These are phyloP conservation scores for Morus bassanus DNA, from an alignment of 2,797 vertebrate genomes.

Conservation along the genomic window DNA sequence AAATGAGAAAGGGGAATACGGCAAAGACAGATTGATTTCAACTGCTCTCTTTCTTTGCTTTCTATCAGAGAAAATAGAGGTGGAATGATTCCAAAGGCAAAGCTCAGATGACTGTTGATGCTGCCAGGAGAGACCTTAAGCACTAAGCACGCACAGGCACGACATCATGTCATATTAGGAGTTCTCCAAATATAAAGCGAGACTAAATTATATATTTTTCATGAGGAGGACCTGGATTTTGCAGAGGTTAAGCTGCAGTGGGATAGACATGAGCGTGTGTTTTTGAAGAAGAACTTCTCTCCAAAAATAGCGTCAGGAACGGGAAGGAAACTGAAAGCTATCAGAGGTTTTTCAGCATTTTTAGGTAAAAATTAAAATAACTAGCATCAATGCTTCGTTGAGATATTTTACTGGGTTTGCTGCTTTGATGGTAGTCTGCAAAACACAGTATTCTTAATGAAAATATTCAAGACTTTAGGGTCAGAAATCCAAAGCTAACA, in stretches of 20 bases:
- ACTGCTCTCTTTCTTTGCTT: background rate
- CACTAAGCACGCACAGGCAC: background rate
- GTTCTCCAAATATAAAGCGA: background rate
- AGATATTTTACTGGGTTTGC: background rate
- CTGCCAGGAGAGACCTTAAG: background rate
- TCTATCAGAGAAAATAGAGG: background rate
- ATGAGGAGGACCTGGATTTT: background rate
- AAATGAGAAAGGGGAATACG: background rate
- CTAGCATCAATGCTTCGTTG: fast-evolving
- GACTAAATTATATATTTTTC: fast-evolving
- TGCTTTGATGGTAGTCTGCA: background rate
- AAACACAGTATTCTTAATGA: background rate
- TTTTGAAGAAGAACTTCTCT: background rate
- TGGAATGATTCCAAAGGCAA: background rate
- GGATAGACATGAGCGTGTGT: fast-evolving
- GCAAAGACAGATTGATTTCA: background rate
- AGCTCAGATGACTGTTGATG: background rate
- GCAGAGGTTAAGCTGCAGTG: background rate
- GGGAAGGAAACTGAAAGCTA: background rate
- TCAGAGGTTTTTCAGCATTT: background rate
- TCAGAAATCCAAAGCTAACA: background rate
- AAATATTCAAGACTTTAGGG: background rate
- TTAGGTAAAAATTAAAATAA: background rate
- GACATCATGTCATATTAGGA: fast-evolving
- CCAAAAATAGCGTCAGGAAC: fast-evolving